Base-by-base conservation (phyloP, 2,888 invertebrate genomes). In the Macaria liturata region DNA sequence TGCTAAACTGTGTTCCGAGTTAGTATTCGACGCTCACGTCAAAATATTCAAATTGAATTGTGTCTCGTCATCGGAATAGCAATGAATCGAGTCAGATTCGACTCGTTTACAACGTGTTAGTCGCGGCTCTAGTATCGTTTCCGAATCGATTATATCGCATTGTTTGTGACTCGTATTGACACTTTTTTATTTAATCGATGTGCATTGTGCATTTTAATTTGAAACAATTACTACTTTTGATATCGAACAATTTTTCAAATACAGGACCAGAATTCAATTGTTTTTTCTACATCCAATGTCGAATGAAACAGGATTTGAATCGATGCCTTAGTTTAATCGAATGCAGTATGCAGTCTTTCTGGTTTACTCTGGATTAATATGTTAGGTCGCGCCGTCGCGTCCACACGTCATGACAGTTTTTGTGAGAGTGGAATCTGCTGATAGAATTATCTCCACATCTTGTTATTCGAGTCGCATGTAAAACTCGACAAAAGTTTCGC, bases 21-120 rank as follows among this genome's bases (percentile, higher is more conserved):
- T 86, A 87, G 84, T 84, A 87, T 86, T 81, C 88, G 73, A 66
- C 61, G 72, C 74, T 75, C 76, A 79, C 76, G 78, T 81, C 82
- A 78, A 84, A 84, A 85, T 88, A 91, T 90, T 90, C 88, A 88
- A 89, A 91, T 89, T 75, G 81, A 83, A 83, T 83, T 78, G 84
- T 78, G 78, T 72, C 68, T 73, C 80, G 84, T 81, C 80, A 79
- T 75, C 72, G 75, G 87, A 85, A 89, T 87, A 82, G 69, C 69
- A 84, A 82, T 81, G 78, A 76, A 76, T 77, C 74, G 77, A 76
- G 66, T 61, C 64, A 57, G 66, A 65, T 67, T 66, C 50, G 70
- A 73, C 71, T 74, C 68, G 76, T 75, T 78, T 78, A 81, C 84
- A 75, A 75, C 78, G 77, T 81, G 83, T 80, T 78, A 78, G 76